Base-by-base conservation (phyloP, 2,888 invertebrate genomes). In the Synergus gifuensis region DNA sequence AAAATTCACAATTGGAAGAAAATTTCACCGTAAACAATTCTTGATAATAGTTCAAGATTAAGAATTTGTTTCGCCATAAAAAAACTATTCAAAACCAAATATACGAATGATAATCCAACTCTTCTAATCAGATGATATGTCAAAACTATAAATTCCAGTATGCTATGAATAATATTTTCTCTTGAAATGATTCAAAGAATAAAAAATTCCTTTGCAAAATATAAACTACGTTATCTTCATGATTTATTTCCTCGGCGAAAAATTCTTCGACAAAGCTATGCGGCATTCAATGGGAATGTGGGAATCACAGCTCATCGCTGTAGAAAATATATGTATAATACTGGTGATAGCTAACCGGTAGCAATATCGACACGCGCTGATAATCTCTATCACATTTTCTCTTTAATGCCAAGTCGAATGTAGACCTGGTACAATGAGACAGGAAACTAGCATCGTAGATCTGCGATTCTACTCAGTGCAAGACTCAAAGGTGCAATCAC, bases 341-440 rank as follows among this genome's bases (percentile, higher is more conserved):
- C 16, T 54, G 54, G 4, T 73, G 73, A 73, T 85, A 81, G 86
- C 84, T 84, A 85, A 83, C 85, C 85, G 81, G 83, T 82, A 76
- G 85, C 85, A 79, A 84, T 85, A 83, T 81, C 86, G 87, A 87
- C 83, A 85, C 83, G 87, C 87, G 82, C 87, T 87, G 87, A 87
- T 88, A 85, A 85, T 85, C 83, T 66, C 64, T 69, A 73, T 79
- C 69, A 78, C 80, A 82, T 84, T 86, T 84, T 85, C 84, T 84
- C 82, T 81, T 78, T 79, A 81, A 82, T 58, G 78, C 73, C 76
- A 49, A 42, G 9, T 73, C 60, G 54, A 46, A 40, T 28, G 28
- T 18, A 63, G 76, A 64, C 40, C 44, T 73, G 46, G 22, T 64
- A 66, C 16, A 78, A 73, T 62, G 58, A n/a, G 76, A 76, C 40